These are phyloP conservation scores for Lepidotrigona ventralis DNA, from an alignment of 1,140 invertebrate species.

Conservation along the genomic window DNA sequence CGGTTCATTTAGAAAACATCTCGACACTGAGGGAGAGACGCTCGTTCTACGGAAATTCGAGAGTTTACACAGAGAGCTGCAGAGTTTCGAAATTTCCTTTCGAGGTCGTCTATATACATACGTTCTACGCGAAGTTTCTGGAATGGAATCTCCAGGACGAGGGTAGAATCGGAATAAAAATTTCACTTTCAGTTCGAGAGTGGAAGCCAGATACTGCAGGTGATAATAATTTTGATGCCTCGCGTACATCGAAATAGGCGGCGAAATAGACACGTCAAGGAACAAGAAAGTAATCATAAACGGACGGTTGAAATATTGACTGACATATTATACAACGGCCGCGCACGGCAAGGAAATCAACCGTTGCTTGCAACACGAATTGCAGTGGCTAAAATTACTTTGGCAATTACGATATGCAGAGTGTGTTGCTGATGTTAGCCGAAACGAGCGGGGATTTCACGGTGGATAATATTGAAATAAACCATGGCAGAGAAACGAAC, in stretches of 20 bases:
- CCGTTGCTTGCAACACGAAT: conserved; percentile 17
- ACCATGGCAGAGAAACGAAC: neutral
- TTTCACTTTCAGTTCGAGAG: neutral
- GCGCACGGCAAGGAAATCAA: conserved; percentile 1
- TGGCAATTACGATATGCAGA: conserved; percentile 38
- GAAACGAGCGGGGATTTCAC: neutral
- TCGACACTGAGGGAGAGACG: too few species aligned
- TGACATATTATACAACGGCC: neutral
- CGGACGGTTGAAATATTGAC: conserved; percentile 39
- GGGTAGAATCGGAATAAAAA: neutral
- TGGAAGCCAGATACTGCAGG: too few species aligned
- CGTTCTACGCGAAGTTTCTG: neutral
- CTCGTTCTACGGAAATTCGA: too few species aligned
- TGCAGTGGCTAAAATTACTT: conserved; percentile 36
- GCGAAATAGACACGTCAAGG: conserved; percentile 23
- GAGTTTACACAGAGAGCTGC: neutral
- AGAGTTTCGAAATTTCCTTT: neutral
- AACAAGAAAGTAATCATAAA: conserved; percentile 23
- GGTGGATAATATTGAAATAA: conserved; percentile 23
- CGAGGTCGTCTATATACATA: neutral
- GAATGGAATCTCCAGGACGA: neutral
- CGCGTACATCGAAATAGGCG: neutral
- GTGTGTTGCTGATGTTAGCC: neutral
- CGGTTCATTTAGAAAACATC: too few species aligned
- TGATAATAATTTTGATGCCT: conserved; percentile 18